These are phyloP conservation scores for Ligdia adustata DNA, from an alignment of 2,888 invertebrate genomes.

Conservation along the genomic window DNA sequence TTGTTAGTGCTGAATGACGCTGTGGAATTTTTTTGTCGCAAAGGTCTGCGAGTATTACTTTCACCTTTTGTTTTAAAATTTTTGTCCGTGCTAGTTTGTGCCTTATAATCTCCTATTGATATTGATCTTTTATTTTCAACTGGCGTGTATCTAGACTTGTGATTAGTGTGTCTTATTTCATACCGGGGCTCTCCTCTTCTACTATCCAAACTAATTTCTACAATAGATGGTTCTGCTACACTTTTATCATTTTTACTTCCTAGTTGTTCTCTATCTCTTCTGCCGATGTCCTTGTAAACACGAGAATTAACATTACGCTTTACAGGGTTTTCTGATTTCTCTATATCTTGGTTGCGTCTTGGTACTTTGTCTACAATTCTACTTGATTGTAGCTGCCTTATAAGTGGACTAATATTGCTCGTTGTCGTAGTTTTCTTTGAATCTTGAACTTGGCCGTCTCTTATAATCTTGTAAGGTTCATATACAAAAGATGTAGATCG, in stretches of 20 bases:
- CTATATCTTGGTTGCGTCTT: slow-evolving; percentile 50
- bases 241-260: slow-evolving; percentile 39
- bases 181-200: slow-evolving; percentile 74
- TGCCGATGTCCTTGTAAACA: slow-evolving; percentile 68
- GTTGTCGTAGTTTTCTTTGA: slow-evolving; percentile 70
- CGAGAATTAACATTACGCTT: slow-evolving; percentile 53
- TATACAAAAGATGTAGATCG: slow-evolving; percentile 69
- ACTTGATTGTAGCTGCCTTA: slow-evolving; percentile 71
- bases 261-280: slow-evolving; percentile 57
- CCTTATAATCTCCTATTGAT: slow-evolving; percentile 60
- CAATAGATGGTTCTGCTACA: slow-evolving; percentile 47
- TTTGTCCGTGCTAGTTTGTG: slow-evolving; percentile 38
- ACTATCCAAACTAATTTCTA: slow-evolving; percentile 63
- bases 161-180: slow-evolving; percentile 64
- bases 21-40: slow-evolving; percentile 34
- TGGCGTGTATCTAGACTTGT: slow-evolving; percentile 63
- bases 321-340: slow-evolving; percentile 42
- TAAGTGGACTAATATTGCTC: slow-evolving; percentile 70
- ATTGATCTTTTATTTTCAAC: slow-evolving; percentile 63
- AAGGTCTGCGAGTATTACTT: slow-evolving; percentile 24
- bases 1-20: slow-evolving; percentile 29
- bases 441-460: slow-evolving; percentile 66
- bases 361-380: slow-evolving; percentile 63
- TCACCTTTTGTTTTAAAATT: slow-evolving; percentile 25
- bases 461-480: slow-evolving; percentile 78